phyloP scores from a whole-genome alignment of 2,888 invertebrate genomes.

The Ectemnius cavifrons region DNA sequence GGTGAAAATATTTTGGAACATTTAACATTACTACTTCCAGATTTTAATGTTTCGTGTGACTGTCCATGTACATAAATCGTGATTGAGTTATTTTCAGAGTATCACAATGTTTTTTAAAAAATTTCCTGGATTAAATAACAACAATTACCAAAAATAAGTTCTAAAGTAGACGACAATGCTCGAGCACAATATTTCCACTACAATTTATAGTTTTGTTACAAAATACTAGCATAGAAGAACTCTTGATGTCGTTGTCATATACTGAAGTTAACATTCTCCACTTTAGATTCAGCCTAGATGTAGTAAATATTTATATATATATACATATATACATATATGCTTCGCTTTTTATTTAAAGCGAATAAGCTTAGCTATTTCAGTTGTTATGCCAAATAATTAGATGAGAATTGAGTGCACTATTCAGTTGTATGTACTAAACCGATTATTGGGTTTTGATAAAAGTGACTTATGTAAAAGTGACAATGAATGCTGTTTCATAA shows the following conservation, averaged over 20 bases:
- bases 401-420: conserved; percentile 24
- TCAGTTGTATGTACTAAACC: conserved; percentile 34
- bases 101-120: conserved; percentile 32
- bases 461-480: conserved; percentile 51
- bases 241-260: conserved; percentile 14
- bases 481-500: conserved; percentile 47
- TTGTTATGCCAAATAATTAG: conserved; percentile 46
- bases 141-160: neutral
- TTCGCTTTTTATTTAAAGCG: conserved; percentile 29
- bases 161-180: conserved; percentile 8
- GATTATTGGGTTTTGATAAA: conserved; percentile 49
- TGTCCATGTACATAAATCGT: conserved; percentile 12
- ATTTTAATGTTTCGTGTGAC: neutral
- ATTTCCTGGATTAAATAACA: conserved; percentile 4
- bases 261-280: conserved; percentile 28
- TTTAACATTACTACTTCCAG: neutral
- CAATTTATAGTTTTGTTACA: conserved; percentile 43
- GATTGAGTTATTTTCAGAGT: conserved; percentile 39
- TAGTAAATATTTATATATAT: conserved; percentile 10
- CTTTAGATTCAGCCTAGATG: conserved; percentile 12
- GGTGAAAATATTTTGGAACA: too few species aligned
- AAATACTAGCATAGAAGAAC: conserved; percentile 25
- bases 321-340: conserved; percentile 9
- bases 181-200: conserved; percentile 29
- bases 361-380: conserved; percentile 33